Evolutionary conservation across 2,113 vertebrate genomes (phyloP).

Genomic region (Chloropsis hardwickii): DNA sequence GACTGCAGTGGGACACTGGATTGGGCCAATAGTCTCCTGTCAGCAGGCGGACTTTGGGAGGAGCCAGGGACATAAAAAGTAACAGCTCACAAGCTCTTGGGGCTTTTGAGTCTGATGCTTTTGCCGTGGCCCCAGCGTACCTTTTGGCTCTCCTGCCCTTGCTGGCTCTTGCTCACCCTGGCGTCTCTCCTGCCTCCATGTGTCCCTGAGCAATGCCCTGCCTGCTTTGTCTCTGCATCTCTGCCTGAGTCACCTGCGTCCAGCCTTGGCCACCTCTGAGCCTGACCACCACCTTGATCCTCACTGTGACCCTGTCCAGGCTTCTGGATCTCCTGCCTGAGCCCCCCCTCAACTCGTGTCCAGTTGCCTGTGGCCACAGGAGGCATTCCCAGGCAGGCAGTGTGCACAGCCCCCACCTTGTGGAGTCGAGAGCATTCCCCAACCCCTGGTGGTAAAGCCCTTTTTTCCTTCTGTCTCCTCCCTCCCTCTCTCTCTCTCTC

Average conservation of each 20-base stretch:
- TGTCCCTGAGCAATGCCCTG: neutral
- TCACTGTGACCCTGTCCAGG: no score
- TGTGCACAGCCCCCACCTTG: neutral
- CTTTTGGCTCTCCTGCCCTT: neutral
- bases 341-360: rapidly evolving
- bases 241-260: neutral
- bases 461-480: neutral
- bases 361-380: rapidly evolving
- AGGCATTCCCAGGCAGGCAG: neutral
- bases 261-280: neutral
- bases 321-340: no score
- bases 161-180: neutral
- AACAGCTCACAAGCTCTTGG: neutral
- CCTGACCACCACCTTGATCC: neutral
- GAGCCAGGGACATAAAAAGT: neutral
- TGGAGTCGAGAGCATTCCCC: no score
- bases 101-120: neutral
- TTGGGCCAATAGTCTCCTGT: neutral
- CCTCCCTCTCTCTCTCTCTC: neutral
- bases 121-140: neutral
- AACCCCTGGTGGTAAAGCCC: neutral
- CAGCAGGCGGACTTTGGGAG: neutral
- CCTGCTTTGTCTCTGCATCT: neutral
- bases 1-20: neutral
- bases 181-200: neutral